Base-by-base conservation (phyloP, 2,113 vertebrate genomes). In the Istiophorus platypterus region DNA sequence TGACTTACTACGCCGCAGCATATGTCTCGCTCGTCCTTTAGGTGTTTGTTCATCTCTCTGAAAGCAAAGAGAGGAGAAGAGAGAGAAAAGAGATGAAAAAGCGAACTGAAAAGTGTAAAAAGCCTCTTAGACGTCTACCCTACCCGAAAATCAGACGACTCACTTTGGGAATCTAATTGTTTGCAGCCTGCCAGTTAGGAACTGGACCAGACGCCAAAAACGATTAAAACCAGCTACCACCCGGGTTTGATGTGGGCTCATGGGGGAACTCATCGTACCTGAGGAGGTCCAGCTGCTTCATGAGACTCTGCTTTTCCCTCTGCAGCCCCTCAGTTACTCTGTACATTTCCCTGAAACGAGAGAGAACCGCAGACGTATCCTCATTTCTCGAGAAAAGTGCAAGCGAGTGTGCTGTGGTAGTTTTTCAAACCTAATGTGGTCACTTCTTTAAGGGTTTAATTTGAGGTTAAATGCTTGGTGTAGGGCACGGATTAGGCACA, bases 21-120 rank as follows among this genome's bases (percentile, higher is more conserved):
- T 51, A 97, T 92, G 86, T 99, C 97, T 56, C 85, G 90, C 85
- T 99, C 97, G 68, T 98, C 97, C 85, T 93, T 96, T 68, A 99
- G 94, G 80, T 97, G 95, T 79, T 98, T 99, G 93, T 99, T 99
- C 92, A 97, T 98, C 94, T 99, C 98, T 93, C 97, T 99, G 88
- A 3, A 88, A 80, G 65, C 57, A 76, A 54, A 39, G 64, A 69
- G 34, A 42, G 3, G 47, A 34, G 0, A 73, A 76, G n/a, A 58
- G 17, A 51, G 15, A n/a, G n/a, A n/a, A n/a, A n/a, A n/a, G n/a
- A 6, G 24, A 24, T 10, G 11, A 22, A 14, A n/a, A 63, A 18
- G 34, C 0, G 39, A 15, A 59, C 0, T 20, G 27, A 61, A 63
- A 39, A 63, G 45, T 54, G 20, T 5, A 4, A 42, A 9, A 61